Percentiles rank a stretch among this genome's conserved stretches.
Evolutionary conservation across 2,113 vertebrate genomes (phyloP).

Genomic region (Spilogale gracilis): DNA sequence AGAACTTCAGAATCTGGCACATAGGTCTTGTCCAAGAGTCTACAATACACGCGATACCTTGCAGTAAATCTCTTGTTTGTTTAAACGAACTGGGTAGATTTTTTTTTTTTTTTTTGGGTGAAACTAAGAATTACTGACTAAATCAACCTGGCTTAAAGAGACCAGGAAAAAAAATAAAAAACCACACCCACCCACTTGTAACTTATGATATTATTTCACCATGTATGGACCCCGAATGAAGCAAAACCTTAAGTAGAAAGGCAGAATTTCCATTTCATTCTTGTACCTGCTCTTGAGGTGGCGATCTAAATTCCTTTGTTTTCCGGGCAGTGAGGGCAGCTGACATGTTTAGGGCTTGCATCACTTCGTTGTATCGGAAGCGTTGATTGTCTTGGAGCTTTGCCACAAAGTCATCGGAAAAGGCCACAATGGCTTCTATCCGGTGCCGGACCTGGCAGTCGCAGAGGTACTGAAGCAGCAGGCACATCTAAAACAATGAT

Average conservation of each 20-base stretch:
- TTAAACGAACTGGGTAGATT: not conserved
- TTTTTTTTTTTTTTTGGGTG: not conserved
- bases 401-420: slow-evolving; percentile 97
- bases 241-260: not conserved
- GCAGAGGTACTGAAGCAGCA: slow-evolving; percentile 97
- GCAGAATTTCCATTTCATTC: not conserved
- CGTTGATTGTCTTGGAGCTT: slow-evolving; percentile 97
- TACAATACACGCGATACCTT: not conserved
- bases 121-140: not conserved
- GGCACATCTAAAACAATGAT: slow-evolving; percentile 92
- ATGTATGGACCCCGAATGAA: not conserved
- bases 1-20: not conserved
- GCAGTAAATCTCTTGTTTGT: not conserved
- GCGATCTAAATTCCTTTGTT: slow-evolving; percentile 97
- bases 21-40: not conserved
- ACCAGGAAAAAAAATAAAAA: not conserved
- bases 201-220: not conserved
- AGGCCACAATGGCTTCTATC: slow-evolving; percentile 97
- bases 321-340: slow-evolving; percentile 97
- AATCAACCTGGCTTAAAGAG: not conserved
- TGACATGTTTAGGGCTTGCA: slow-evolving; percentile 99
- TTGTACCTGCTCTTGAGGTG: slow-evolving; percentile 97
- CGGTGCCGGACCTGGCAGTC: slow-evolving; percentile 97
- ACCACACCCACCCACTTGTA: no score
- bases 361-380: slow-evolving; percentile 98